Base-by-base conservation (phyloP, 2,888 invertebrate genomes). In the Alsophila aescularia region DNA sequence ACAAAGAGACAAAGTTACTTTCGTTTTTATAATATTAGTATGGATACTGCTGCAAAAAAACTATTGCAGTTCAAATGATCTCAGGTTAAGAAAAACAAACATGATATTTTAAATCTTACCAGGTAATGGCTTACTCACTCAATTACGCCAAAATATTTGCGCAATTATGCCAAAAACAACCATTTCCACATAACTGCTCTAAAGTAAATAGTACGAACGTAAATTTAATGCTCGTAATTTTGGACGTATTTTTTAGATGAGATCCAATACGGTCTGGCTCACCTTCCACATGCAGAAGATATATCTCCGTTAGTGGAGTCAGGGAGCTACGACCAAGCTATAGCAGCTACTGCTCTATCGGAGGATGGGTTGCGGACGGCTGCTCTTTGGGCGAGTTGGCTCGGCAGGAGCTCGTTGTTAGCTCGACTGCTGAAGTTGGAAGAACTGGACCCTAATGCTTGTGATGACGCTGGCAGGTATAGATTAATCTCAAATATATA, bases 401-500 rank as follows among this genome's bases (percentile, higher is more conserved):
- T 93, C 27, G 94, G 93, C 5, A 92, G 93, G 48, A 82, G 85
- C 36, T 84, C 90, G n/a, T 70, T 94, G 27, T 77, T 94, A n/a
- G 83, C 87, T 45, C 81, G 79, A 59, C 75, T 95, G 9, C 67
- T 95, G 35, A 85, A 90, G 16, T 77, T 90, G 39, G 94, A 93
- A 18, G 54, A 58, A 0, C 94, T 94, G 2, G 92, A 94, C 70
- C 93, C 95, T 12, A 93, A 95, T 64, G 91, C 90, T 8, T 80
- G 87, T 27, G 97, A 97, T 75, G 87, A 89, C 18, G 93, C 92
- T 51, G 96, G 96, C 67, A 93, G 95, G 95, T 94, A 90, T 64
- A 7, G 5, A 37, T 29, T 21, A 16, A 14, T n/a, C 13, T 21
- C 6, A 27, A 6, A 12, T 14, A 14, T 8, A 24, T n/a, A n/a